Base-by-base conservation (phyloP, 2,113 vertebrate genomes). In the Rhinoderma darwinii region DNA sequence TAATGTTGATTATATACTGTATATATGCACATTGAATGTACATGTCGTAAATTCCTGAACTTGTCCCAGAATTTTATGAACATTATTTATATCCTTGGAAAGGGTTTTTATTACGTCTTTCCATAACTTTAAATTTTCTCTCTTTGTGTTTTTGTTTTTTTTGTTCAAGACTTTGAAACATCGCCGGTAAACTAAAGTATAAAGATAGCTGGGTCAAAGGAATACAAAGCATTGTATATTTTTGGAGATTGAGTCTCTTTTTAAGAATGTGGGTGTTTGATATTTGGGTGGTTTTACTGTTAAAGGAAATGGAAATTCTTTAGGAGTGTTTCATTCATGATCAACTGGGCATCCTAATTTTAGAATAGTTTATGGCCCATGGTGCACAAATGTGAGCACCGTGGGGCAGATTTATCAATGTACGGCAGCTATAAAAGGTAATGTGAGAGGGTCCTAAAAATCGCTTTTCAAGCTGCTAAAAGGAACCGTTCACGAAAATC, bases 1-100 rank as follows among this genome's bases (percentile, higher is more conserved):
- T 25, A 72, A 41, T 10, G 2, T 5, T 72, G 35, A 72, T 41
- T 72, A 39, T 72, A 72, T 39, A 72, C 18, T 41, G 35, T 41
- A 72, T 72, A 20, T 41, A 41, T 30, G 6, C 68, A 41, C 37
- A 72, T 72, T 72, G 68, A 72, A 72, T 72, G 41, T 72, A 37
- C 35, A 72, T 41, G 20, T 4, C 39, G 68, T 72, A 72, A 72
- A 72, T 72, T 25, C 37, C 68, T 11, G 68, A 72, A 41, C 37
- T 72, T 25, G 37, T 35, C 68, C 68, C 20, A 25, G 68, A 41
- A 41, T 72, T 72, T 72, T 72, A 72, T 72, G 35, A 72, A 72
- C 41, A 72, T 20, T 20, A 70, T 72, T 72, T 72, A 72, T 41
- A 72, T 35, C 68, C 10, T 20, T 25, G 37, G 10, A 72, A 39